Evolutionary conservation across 2,888 invertebrate genomes (phyloP), one percentile per base, ranked within the genome.

Genomic region (Hypercompe scribonia): DNA sequence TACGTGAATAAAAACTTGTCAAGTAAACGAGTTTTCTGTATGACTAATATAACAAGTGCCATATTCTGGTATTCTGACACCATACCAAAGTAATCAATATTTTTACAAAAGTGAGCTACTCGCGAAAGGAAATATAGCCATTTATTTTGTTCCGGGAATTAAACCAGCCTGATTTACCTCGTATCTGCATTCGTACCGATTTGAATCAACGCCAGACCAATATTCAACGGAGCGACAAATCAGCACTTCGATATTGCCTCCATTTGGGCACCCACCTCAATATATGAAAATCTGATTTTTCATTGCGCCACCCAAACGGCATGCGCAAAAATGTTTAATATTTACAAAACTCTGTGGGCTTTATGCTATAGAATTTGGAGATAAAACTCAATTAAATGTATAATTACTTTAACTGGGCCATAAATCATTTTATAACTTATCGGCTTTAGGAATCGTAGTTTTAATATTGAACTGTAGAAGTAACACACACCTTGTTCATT

Each of bases 191-290:
- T 90, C 87, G 90, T 87, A 87, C 88, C 89, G 92, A 93, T 94
- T 94, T 93, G 94, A 93, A 93, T 94, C 94, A 92, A 90, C 93
- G 92, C 93, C 93, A 93, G 91, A 93, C 91, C 94, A 92, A 94
- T 94, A 94, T 93, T 90, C 94, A 93, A 87, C 87, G 91, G 89
- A 92, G 94, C 94, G 95, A 93, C 93, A 95, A 95, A 95, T 95
- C 95, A 94, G 94, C 93, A 95, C 93, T 94, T 91, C 94, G 92
- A 94, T 94, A 95, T 95, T 95, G 93, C 94, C 95, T 94, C 94
- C 92, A 94, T 94, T 94, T 94, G 92, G 91, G 90, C 88, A 92
- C 90, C 89, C 90, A 91, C 91, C 90, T 93, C 92, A 91, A 93
- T 92, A 93, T 92, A 93, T 91, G 91, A 90, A 93, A 94, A 93